Base-by-base conservation (phyloP, 2,888 invertebrate genomes). In the Iphiclides podalirius region DNA sequence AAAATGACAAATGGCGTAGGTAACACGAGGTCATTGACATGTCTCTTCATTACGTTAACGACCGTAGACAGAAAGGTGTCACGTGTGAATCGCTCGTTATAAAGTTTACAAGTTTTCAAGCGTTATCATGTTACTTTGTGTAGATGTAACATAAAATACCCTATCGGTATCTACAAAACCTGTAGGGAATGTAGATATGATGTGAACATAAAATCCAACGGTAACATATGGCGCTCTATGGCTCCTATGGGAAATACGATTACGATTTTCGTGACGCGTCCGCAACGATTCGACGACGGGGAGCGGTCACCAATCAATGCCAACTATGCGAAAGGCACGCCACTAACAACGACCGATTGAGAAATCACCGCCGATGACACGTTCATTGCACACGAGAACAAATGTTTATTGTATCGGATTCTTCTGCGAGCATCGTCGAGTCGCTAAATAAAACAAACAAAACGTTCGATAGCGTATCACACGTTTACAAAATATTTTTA, bases 271-370 rank as follows among this genome's bases (percentile, higher is more conserved):
- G 20, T 6, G 20, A 20, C n/a, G n/a, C n/a, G n/a, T 54, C 56
- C 53, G 59, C 53, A 68, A 70, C 64, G 76, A 72, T 64, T 65
- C 67, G 71, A 54, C 70, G 59, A 66, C 63, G 53, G 53, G 52
- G 53, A 47, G 48, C 47, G 45, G 52, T 45, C 26, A 15, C 46
- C 17, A 36, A 37, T 38, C 33, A 46, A 46, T 46, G 51, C 40
- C 31, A 42, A 41, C 51, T 20, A 42, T 46, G 40, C 38, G 12
- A 42, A 46, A 40, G 46, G 46, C 37, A 36, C 35, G 12, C 17
- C 14, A n/a, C 23, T 35, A 35, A 43, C 14, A 20, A 23, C 7
- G 4, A 36, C 9, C 3, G 15, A 36, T 16, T 9, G 36, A 36
- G n/a, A 16, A 36, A 16, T 15, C 33, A 11, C 33, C 12, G 11